Evolutionary conservation across 2,888 invertebrate species (phyloP).

Genomic region (Callyntrura sp.): DNA sequence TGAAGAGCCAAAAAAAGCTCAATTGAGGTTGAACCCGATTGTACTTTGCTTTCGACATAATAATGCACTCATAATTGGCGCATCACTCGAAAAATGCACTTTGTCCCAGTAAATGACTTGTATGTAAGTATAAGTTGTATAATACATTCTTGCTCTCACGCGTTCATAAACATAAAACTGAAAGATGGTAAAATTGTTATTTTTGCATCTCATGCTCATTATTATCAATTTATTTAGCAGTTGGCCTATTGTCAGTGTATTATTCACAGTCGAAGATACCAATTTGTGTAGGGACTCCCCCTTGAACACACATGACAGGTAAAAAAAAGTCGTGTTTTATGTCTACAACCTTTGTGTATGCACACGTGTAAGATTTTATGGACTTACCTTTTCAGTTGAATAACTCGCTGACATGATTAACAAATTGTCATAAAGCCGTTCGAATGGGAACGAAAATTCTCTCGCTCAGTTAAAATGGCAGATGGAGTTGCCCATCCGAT

Average conservation of each 20-base stretch:
- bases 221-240: too few relatives aligned
- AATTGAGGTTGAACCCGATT: constrained; percentile 24
- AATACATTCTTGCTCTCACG: neutral
- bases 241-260: neutral
- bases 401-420: constrained; percentile 67
- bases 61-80: constrained; percentile 48
- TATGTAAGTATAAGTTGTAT: too few relatives aligned
- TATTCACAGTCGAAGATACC: neutral
- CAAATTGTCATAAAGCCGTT: constrained; percentile 32
- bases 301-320: too few relatives aligned
- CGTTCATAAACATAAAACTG: constrained; percentile 4
- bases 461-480: constrained; percentile 56
- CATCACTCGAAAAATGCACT: constrained; percentile 36
- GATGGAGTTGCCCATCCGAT: constrained; percentile 52
- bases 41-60: neutral
- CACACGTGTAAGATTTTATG: too few relatives aligned
- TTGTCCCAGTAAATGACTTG: neutral
- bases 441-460: constrained; percentile 51
- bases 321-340: too few relatives aligned
- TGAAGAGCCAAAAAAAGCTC: too few relatives aligned
- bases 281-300: constrained; percentile 6
- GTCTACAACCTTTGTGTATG: too few relatives aligned
- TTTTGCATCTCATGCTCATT: neutral
- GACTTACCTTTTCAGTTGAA: too few relatives aligned
- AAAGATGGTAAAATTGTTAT: neutral